These are phyloP conservation scores for Buphagus erythrorhynchus DNA, from an alignment of 2,797 vertebrate species.

Conservation along the genomic window DNA sequence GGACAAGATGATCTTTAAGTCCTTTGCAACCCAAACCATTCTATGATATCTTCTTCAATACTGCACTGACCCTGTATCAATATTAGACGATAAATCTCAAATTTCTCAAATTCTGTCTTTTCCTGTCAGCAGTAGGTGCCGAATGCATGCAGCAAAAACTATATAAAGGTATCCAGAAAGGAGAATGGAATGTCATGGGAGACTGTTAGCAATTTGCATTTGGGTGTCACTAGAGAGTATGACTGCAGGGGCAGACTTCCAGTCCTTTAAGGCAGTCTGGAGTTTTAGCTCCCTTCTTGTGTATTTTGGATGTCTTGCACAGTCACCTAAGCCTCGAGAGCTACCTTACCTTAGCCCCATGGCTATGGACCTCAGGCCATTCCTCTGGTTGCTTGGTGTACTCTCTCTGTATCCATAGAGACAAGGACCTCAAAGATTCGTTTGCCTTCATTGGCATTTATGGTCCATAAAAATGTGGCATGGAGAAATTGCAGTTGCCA, in stretches of 20 bases:
- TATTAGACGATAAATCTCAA: neutral
- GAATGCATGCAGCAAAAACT: neutral
- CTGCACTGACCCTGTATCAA: neutral
- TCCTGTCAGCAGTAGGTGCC: neutral
- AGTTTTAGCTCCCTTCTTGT: neutral
- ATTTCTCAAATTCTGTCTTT: neutral
- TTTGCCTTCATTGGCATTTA: neutral
- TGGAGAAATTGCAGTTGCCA: neutral
- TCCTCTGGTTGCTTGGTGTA: neutral
- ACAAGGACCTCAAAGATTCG: neutral
- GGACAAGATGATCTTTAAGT: neutral
- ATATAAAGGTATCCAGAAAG: neutral
- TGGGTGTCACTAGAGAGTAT: neutral
- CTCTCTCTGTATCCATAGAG: accelerated
- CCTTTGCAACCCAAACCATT: neutral
- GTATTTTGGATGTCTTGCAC: neutral
- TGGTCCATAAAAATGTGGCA: neutral
- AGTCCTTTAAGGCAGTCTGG: neutral
- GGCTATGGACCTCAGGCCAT: neutral
- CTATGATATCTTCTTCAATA: neutral
- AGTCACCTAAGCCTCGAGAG: neutral
- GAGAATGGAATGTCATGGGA: neutral
- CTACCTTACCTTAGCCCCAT: neutral
- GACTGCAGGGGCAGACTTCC: neutral
- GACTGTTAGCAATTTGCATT: neutral